phyloP scores from a whole-genome alignment of 2,797 vertebrate species.

The Rhynchotus rufescens region DNA sequence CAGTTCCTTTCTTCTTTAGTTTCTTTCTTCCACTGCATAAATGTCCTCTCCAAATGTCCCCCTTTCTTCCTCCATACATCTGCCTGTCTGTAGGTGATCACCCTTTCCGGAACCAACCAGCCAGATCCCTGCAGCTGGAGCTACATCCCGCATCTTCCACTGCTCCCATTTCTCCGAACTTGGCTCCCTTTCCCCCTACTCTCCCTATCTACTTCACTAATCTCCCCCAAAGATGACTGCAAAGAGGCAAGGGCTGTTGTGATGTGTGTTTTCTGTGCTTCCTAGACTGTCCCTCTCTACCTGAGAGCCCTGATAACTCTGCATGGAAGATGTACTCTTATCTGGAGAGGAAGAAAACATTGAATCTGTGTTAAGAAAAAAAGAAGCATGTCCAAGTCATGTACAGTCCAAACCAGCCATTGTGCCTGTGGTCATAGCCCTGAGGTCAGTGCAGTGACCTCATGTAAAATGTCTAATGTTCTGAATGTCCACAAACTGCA shows the following conservation, averaged over 20 bases:
- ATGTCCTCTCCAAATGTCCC: neutral
- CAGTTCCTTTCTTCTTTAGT: neutral
- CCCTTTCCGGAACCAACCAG: neutral
- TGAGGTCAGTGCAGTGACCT: neutral
- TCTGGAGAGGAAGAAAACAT: neutral
- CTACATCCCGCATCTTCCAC: rapidly evolving
- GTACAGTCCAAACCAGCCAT: neutral
- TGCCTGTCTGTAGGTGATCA: neutral
- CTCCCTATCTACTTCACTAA: neutral
- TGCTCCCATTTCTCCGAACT: neutral
- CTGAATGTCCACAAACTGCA: neutral
- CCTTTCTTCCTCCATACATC: neutral
- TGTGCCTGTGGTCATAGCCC: neutral
- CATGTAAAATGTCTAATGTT: neutral
- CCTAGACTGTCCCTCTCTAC: too few relatives aligned
- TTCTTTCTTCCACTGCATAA: neutral
- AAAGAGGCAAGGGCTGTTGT: too few relatives aligned
- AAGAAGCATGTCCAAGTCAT: neutral
- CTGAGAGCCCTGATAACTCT: neutral
- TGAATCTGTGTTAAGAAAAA: neutral
- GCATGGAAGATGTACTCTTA: neutral
- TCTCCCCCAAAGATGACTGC: neutral
- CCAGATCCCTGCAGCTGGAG: rapidly evolving
- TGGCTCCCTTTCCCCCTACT: rapidly evolving
- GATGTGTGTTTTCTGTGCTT: too few relatives aligned